Base-by-base conservation (phyloP, 2,797 vertebrate species). In the Danio aesculapii region DNA sequence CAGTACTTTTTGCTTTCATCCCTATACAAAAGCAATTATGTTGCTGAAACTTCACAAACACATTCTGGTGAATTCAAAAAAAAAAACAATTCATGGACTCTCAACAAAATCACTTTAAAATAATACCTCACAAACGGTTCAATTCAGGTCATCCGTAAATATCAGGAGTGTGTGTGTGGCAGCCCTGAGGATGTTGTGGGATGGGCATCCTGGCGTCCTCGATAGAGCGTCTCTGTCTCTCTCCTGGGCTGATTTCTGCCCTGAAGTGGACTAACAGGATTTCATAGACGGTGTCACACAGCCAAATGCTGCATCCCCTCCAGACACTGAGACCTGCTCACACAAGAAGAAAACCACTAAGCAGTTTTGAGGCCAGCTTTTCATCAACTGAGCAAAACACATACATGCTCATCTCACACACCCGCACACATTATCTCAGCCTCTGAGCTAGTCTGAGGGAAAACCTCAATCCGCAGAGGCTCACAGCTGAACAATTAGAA, bases 401-500 rank as follows among this genome's bases (percentile, higher is more conserved):
- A 75, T 52, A 62, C 73, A 67, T n/a, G 19, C 63, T 59, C 74
- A 16, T 72, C 69, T 67, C 64, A 17, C 43, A 61, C 69, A 49
- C 58, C 63, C 58, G 47, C 21, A 8, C 30, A 61, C 11, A 63
- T 75, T 52, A 30, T 63, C 47, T 55, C 13, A 55, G 19, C 67
- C 67, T 83, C 57, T 53, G 53, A 84, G 85, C 69, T 64, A 81
- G 64, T 82, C 58, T 70, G 61, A 46, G 71, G 19, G 41, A 57
- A 72, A 73, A 49, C 75, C 68, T 63, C 78, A 85, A 50, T 69
- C 59, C 64, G 76, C 81, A 76, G 76, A 64, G 74, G 84, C 79
- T 62, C 84, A 77, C 82, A 85, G 83, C 86, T 83, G 81, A 62
- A 81, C 83, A 85, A 87, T 90, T 83, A 79, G 44, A 87, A 86